These are phyloP conservation scores for Cairina moschata DNA, from an alignment of 2,113 vertebrate species.

Conservation along the genomic window DNA sequence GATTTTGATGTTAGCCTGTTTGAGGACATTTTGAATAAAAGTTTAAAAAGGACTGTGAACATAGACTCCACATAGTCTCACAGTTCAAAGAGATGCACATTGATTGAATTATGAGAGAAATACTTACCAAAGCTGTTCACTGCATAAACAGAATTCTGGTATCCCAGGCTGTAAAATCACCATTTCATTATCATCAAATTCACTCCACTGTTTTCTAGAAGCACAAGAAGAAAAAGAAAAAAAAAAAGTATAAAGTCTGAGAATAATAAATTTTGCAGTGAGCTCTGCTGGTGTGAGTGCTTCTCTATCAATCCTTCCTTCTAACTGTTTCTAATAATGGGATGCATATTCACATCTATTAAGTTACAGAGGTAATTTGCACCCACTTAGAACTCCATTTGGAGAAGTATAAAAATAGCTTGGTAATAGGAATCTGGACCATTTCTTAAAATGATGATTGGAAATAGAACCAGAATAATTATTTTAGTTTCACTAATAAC, in stretches of 20 bases:
- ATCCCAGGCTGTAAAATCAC: background rate
- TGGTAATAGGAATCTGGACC: background rate
- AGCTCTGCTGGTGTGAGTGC: background rate
- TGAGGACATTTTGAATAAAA: background rate
- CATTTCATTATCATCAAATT: background rate
- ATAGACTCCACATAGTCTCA: background rate
- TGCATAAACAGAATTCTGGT: background rate
- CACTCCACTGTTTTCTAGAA: background rate
- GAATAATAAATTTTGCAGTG: background rate
- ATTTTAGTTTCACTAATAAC: slow-evolving; percentile 11
- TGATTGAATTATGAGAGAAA: background rate
- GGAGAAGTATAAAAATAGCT: slow-evolving; percentile 31
- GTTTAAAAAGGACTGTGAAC: background rate
- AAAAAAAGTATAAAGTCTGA: background rate
- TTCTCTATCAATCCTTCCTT: background rate
- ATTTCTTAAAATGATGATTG: background rate
- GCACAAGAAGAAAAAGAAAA: background rate
- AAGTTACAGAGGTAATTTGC: slow-evolving; percentile 37
- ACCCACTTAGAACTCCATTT: slow-evolving; percentile 34
- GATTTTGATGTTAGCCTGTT: background rate
- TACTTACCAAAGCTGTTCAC: background rate
- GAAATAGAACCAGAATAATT: background rate
- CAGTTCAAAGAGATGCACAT: background rate
- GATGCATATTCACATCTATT: background rate
- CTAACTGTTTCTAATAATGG: background rate